Evolutionary conservation across 92 coral and sea anemone genomes (phyloP).

Genomic region (Meandrina meandrites): DNA sequence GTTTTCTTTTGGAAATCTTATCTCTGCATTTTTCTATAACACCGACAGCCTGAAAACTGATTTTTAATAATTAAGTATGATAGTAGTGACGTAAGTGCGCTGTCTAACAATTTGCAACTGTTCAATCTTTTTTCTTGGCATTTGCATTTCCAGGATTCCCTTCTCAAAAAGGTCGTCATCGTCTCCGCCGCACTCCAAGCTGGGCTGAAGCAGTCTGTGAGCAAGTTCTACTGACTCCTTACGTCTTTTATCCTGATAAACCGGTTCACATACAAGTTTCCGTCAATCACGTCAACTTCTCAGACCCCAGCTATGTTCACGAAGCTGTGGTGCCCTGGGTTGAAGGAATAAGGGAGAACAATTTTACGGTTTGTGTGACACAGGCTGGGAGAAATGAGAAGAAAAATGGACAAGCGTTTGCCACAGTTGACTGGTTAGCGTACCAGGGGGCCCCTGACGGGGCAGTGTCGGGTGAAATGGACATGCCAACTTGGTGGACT

Average conservation of each 20-base stretch:
- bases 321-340: slow-evolving; percentile 73
- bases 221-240: slow-evolving; percentile 54
- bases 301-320: slow-evolving; percentile 62
- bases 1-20: no score
- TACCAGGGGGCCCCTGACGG: slow-evolving; percentile 76
- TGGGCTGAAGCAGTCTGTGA: slow-evolving; percentile 49
- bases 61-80: no score
- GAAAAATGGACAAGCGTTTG: slow-evolving; percentile 57
- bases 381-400: slow-evolving; percentile 62
- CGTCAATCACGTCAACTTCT: slow-evolving; percentile 70
- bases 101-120: no score
- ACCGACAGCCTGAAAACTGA: no score
- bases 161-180: slow-evolving; percentile 48
- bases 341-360: slow-evolving; percentile 50
- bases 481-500: slow-evolving; percentile 75
- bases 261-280: slow-evolving; percentile 75
- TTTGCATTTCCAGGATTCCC: slow-evolving; percentile 16
- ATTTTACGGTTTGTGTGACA: slow-evolving; percentile 63
- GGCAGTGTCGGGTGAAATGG: slow-evolving; percentile 69
- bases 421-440: slow-evolving; percentile 66
- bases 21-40: no score
- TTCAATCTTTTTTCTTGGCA: neutral
- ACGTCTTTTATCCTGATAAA: slow-evolving; percentile 77
- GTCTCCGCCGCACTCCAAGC: slow-evolving; percentile 20
- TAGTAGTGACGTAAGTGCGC: no score